Evolutionary conservation across 1,140 invertebrate genomes (phyloP).

Genomic region (Atta cephalotes): DNA sequence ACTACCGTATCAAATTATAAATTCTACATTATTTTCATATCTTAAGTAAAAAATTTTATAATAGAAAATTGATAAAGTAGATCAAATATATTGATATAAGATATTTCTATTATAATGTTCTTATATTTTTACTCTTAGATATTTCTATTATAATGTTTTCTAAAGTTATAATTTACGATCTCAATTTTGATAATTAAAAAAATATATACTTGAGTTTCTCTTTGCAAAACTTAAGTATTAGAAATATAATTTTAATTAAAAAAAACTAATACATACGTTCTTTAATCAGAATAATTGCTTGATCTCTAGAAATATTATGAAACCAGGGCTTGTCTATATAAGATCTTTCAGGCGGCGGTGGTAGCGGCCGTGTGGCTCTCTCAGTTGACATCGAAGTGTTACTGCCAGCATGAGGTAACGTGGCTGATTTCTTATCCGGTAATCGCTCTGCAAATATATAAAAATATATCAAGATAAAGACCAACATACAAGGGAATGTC

Average conservation of each 20-base stretch:
- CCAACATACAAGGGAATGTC: background rate
- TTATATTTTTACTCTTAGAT: no score
- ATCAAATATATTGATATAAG: background rate
- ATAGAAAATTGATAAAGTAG: background rate
- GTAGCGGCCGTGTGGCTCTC: slow-evolving; percentile 81
- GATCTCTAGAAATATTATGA: slow-evolving; percentile 83
- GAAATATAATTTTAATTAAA: slow-evolving; percentile 1
- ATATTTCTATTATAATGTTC: background rate
- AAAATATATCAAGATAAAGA: background rate
- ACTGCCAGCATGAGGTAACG: slow-evolving; percentile 79
- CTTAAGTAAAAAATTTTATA: background rate
- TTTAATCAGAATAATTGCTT: slow-evolving; percentile 81
- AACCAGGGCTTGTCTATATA: slow-evolving; percentile 84
- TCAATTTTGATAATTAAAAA: slow-evolving; percentile 12
- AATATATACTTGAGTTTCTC: background rate
- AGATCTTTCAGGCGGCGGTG: slow-evolving; percentile 81
- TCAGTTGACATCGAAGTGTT: slow-evolving; percentile 77
- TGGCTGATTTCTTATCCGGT: slow-evolving; percentile 82
- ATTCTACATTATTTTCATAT: background rate
- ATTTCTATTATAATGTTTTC: background rate
- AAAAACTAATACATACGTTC: slow-evolving; percentile 77
- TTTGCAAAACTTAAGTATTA: background rate
- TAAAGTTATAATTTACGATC: background rate
- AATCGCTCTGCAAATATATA: slow-evolving; percentile 81
- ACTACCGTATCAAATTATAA: slow-evolving; percentile 6